Evolutionary conservation across 1,140 invertebrate species (phyloP).

Genomic region (Platyscapa corneri): DNA sequence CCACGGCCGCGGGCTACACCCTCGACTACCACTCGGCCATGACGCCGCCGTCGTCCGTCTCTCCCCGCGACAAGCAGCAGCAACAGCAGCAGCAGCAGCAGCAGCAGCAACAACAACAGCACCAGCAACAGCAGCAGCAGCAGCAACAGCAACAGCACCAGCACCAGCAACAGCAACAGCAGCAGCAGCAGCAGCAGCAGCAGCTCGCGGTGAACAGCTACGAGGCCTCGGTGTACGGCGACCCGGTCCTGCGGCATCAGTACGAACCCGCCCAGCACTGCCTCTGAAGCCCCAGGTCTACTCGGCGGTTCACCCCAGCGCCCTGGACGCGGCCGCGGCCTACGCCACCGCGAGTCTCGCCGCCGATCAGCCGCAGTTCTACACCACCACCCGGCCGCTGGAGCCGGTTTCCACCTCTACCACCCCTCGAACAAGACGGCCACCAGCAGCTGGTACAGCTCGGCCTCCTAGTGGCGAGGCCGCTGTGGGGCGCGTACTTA

Average conservation of each 20-base stretch:
- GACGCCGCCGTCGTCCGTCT: constrained; percentile 96
- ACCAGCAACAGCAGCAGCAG: constrained; percentile 78
- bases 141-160: constrained; percentile 66
- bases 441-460: constrained; percentile 73
- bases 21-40: constrained; percentile 92
- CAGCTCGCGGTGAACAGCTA: constrained; percentile 62
- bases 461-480: constrained; percentile 68
- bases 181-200: constrained; percentile 60
- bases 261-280: constrained; percentile 82
- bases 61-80: constrained; percentile 90
- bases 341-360: constrained; percentile 74
- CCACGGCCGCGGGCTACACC: constrained; percentile 79
- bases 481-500: constrained; percentile 41
- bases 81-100: constrained; percentile 71
- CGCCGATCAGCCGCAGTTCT: constrained; percentile 88
- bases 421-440: constrained; percentile 83
- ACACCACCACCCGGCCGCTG: constrained; percentile 81
- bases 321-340: constrained; percentile 77
- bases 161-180: constrained; percentile 61
- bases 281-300: constrained; percentile 94
- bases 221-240: constrained; percentile 66
- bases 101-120: constrained; percentile 59
- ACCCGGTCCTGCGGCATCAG: constrained; percentile 77
- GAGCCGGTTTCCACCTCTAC: constrained; percentile 91
- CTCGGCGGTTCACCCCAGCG: constrained; percentile 78